A percentile compares a stretch with the other conserved stretches of the same genome.
phyloP scores from a whole-genome alignment of 2,113 vertebrate genomes.

The Camarhynchus parvulus region DNA sequence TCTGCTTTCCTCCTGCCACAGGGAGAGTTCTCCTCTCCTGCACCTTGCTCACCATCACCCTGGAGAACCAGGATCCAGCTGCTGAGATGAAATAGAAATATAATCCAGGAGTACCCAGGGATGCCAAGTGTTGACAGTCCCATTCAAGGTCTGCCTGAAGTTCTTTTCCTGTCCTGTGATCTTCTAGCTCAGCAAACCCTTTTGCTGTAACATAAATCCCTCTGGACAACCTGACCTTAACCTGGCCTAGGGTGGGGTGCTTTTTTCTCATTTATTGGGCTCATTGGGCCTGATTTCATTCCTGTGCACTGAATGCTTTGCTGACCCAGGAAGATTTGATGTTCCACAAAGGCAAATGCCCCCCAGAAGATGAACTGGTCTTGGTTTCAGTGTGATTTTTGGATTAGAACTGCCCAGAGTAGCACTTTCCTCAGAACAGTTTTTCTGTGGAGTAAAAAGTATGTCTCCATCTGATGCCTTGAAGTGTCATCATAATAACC shows the following conservation, averaged over 20 bases:
- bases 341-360: conserved; percentile 9
- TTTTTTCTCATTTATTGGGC: conserved; percentile 46
- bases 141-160: neutral
- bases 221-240: conserved; percentile 17
- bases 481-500: conserved; percentile 61
- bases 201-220: neutral
- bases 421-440: conserved; percentile 13
- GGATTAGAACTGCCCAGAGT: conserved; percentile 19
- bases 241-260: neutral
- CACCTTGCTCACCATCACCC: neutral
- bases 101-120: neutral
- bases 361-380: conserved; percentile 36
- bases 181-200: neutral
- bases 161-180: neutral
- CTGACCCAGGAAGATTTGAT: conserved; percentile 33
- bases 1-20: neutral
- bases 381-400: conserved; percentile 40
- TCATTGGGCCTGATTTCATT: conserved; percentile 48
- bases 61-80: neutral
- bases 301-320: conserved; percentile 33
- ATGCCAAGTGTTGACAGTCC: neutral
- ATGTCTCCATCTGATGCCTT: conserved; percentile 43
- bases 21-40: neutral
- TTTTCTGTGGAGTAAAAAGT: conserved; percentile 22
- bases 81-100: neutral